Evolutionary conservation across 2,797 vertebrate genomes (phyloP).

Genomic region (Tiaroga cobitis): DNA sequence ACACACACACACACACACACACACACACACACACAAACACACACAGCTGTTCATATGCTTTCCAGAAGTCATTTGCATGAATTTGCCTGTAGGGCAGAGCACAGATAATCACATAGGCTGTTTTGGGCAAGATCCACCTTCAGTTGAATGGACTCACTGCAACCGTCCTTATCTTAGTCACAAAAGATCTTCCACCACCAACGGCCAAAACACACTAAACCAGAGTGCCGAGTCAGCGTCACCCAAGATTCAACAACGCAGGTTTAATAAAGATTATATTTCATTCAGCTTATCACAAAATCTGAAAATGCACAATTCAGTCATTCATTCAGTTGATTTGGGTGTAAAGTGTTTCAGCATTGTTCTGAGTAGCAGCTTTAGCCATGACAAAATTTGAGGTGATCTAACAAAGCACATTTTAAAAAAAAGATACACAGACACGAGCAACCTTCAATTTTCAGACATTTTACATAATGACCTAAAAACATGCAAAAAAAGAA

Average conservation of each 20-base stretch:
- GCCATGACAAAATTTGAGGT: background rate
- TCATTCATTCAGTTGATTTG: background rate
- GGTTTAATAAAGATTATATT: background rate
- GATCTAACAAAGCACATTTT: background rate
- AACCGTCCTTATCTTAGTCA: slow-evolving; percentile 37
- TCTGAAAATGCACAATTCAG: background rate
- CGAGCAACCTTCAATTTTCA: background rate
- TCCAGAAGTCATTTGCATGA: slow-evolving; percentile 47
- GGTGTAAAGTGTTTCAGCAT: background rate
- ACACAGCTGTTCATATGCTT: slow-evolving; percentile 25
- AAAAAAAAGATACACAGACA: background rate
- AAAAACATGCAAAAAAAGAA: background rate
- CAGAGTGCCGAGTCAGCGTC: background rate
- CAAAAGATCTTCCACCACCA: slow-evolving; percentile 25
- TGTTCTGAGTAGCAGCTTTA: background rate
- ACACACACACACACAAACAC: background rate
- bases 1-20: slow-evolving; percentile 8
- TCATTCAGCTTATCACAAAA: background rate
- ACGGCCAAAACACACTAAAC: slow-evolving; percentile 23
- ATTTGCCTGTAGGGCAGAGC: slow-evolving; percentile 30
- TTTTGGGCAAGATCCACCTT: slow-evolving; percentile 21
- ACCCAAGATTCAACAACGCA: background rate
- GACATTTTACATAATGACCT: background rate
- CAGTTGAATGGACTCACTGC: slow-evolving; percentile 7
- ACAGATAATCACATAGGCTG: background rate